Base-by-base conservation (phyloP, 2,113 vertebrate species). In the Lethenteron reissneri region DNA sequence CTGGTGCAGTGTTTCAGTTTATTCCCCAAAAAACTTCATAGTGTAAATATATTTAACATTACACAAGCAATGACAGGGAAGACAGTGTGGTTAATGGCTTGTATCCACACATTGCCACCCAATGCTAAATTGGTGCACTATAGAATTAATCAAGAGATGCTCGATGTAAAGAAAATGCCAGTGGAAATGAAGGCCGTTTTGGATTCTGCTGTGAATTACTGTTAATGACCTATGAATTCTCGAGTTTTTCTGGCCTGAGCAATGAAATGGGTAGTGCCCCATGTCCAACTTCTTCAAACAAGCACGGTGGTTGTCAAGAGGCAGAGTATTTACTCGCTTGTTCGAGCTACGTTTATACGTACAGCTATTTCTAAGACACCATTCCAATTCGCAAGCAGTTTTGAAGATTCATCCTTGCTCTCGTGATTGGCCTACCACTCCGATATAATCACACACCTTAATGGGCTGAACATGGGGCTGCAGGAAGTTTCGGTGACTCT, bases 391-490 rank as follows among this genome's bases (percentile, higher is more conserved):
- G 17, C 60, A 64, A 64, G 60, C 17, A 15, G 60, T 64, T 64
- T 64, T 64, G 60, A 64, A 64, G 60, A 64, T 74, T 71, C 72
- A n/a, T 11, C 57, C 21, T 70, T 25, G 72, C 72, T 74, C 59
- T 70, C 74, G 70, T 12, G 56, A 70, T 73, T 74, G 64, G 74
- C 74, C 14, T 72, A 74, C 57, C 57, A 72, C 60, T 62, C 56
- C 3, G 72, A 73, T 70, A 74, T 74, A 69, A 2, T 74, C 71
- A 19, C 60, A 70, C 41, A 57, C 64, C 71, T 74, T 57, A 72
- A 73, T 73, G 71, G 71, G 58, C 58, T 73, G 72, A 74, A 74
- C 57, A 57, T 70, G 12, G 57, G 62, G 56, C 72, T 74, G 68
- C 74, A 74, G 71, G 72, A 57, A 56, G 56, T 70, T 73, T 73